Percentiles rank a stretch among this genome's conserved stretches.
These are phyloP conservation scores for Melanchra persicariae DNA, from an alignment of 2,888 invertebrate genomes.

Conservation along the genomic window DNA sequence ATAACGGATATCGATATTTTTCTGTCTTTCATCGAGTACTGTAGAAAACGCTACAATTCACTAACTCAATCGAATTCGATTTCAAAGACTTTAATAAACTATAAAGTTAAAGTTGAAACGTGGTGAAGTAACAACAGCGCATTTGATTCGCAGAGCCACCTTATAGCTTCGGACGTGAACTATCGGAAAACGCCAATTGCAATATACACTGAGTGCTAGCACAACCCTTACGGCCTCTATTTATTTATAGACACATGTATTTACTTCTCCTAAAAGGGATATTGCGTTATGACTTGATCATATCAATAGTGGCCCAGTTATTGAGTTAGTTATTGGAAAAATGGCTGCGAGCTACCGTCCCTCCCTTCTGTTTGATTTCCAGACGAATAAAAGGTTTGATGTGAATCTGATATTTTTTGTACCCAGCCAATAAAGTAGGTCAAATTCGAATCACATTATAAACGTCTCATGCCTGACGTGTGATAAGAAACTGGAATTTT, in stretches of 20 bases:
- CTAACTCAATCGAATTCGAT: background rate
- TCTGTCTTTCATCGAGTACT: background rate
- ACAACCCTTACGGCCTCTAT: constrained; percentile 33
- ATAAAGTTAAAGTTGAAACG: constrained; percentile 29
- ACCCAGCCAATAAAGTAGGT: constrained; percentile 3
- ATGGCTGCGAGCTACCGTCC: constrained; percentile 8
- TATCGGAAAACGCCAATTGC: constrained; percentile 54
- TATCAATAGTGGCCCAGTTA: constrained; percentile 29
- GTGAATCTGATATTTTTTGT: constrained; percentile 24
- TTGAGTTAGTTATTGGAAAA: constrained; percentile 24
- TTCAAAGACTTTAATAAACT: constrained; percentile 21
- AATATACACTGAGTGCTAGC: constrained; percentile 57
- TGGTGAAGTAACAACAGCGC: constrained; percentile 21
- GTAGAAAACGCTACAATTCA: background rate
- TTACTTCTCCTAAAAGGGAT: constrained; percentile 41
- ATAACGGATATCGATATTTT: background rate
- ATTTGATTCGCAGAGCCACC: constrained; percentile 11
- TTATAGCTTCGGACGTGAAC: constrained; percentile 26
- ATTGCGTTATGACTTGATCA: constrained; percentile 33
- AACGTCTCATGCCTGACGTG: background rate
- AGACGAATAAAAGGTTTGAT: constrained; percentile 21
- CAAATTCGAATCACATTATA: background rate
- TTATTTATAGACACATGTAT: constrained; percentile 44
- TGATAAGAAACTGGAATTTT: constrained; percentile 4
- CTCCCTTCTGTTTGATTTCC: constrained; percentile 21